Conservation (phyloP, 2,888 invertebrate genomes). For the Diogma glabrata region DNA sequence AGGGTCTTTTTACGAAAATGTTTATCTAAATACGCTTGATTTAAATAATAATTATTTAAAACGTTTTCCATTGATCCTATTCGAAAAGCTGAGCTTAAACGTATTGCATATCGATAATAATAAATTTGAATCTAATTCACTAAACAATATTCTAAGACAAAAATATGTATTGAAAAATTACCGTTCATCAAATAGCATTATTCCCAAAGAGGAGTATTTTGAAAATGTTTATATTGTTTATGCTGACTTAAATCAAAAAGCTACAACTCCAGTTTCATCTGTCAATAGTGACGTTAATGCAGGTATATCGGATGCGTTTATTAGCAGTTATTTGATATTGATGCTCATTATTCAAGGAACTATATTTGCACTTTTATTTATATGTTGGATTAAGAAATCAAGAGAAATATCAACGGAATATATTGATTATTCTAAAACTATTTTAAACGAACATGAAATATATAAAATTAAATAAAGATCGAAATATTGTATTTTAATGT, state of each 20-base stretch:
- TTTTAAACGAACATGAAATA: constrained; percentile 4
- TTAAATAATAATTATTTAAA: constrained; percentile 2
- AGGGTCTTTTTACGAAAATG: neutral
- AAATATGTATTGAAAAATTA: neutral
- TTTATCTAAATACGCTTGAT: neutral
- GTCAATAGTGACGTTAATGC: neutral
- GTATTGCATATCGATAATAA: constrained; percentile 1
- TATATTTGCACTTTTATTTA: neutral
- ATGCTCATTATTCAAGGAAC: neutral
- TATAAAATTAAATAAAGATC: constrained; percentile 5
- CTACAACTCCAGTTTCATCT: neutral
- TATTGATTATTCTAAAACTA: constrained; percentile 4
- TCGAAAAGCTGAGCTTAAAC: neutral
- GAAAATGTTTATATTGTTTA: neutral
- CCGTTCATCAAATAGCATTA: neutral
- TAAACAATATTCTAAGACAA: neutral
- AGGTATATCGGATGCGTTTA: neutral
- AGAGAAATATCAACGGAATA: neutral
- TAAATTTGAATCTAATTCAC: neutral
- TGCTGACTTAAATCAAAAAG: neutral
- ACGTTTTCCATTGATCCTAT: neutral
- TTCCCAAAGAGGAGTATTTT: neutral
- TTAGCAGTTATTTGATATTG: neutral
- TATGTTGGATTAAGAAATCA: constrained; percentile 6
- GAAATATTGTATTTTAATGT: too few species aligned